Evolutionary conservation across 2,888 invertebrate species (phyloP).

Genomic region (Clivina fossor): DNA sequence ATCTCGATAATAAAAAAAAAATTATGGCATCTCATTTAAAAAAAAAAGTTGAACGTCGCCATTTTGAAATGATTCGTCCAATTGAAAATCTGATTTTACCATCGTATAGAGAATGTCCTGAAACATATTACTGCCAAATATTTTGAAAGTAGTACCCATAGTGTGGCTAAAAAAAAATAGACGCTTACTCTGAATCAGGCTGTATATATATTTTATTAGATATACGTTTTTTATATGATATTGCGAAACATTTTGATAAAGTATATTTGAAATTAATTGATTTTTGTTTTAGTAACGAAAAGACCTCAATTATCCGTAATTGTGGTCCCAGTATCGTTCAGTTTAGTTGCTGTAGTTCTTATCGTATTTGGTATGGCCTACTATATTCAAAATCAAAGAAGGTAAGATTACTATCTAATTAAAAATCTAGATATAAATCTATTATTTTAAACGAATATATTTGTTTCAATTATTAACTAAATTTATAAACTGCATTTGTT

Average conservation of each 20-base stretch:
- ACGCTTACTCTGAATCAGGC: too few relatives aligned
- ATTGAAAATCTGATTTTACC: too few relatives aligned
- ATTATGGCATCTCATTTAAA: too few relatives aligned
- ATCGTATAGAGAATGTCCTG: too few relatives aligned
- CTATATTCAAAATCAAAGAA: slow-evolving; percentile 78
- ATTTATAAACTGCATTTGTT: not conserved
- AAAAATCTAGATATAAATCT: slow-evolving; percentile 6
- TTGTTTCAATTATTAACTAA: not conserved
- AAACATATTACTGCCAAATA: too few relatives aligned
- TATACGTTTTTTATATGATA: slow-evolving; percentile 27
- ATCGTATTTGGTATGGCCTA: slow-evolving; percentile 87
- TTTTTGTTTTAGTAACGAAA: slow-evolving; percentile 65
- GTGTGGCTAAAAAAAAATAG: too few relatives aligned
- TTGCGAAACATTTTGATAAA: slow-evolving; percentile 29
- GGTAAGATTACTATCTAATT: slow-evolving; percentile 54
- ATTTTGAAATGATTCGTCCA: too few relatives aligned
- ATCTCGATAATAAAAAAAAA: too few relatives aligned
- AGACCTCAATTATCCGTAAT: slow-evolving; percentile 86
- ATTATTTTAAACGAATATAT: slow-evolving; percentile 2
- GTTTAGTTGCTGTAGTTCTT: slow-evolving; percentile 76
- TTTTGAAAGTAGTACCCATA: too few relatives aligned
- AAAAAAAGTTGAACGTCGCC: too few relatives aligned
- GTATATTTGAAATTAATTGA: slow-evolving; percentile 15
- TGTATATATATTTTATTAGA: too few relatives aligned
- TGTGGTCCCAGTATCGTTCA: slow-evolving; percentile 82